phyloP scores from a whole-genome alignment of 2,113 vertebrate species.

The Catharus fuscescens region DNA sequence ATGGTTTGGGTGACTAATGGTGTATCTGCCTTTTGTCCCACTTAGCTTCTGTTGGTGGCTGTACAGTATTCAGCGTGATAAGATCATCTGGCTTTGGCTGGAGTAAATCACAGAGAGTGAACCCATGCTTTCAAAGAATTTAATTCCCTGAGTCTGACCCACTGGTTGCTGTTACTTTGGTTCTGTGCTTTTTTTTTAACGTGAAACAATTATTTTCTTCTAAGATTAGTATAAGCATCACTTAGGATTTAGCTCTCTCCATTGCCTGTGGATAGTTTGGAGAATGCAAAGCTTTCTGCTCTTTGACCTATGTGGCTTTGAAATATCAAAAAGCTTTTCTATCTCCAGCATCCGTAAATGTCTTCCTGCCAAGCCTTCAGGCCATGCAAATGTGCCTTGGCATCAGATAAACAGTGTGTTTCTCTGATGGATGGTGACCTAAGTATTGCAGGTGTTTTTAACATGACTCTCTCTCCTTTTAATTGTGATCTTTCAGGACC shows the following conservation, averaged over 20 bases:
- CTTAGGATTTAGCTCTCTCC: not conserved
- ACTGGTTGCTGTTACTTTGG: not conserved
- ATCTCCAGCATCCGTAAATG: not conserved
- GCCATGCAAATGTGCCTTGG: rapidly evolving
- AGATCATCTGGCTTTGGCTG: not conserved
- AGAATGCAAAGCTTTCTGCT: not conserved
- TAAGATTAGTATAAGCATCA: not conserved
- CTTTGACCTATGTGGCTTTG: not conserved
- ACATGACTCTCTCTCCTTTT: not conserved
- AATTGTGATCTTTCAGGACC: not conserved
- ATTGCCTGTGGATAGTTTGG: not conserved
- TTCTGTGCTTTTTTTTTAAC: not conserved
- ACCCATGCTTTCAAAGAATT: not conserved
- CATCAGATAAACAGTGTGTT: not conserved
- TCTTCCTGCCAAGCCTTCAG: not conserved
- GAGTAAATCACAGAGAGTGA: not conserved
- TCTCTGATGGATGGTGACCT: not conserved
- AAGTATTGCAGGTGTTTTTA: not conserved
- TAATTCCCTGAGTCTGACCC: not conserved
- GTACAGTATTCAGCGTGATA: not conserved
- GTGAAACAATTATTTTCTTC: not conserved
- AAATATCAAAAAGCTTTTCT: not conserved
- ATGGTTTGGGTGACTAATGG: not conserved
- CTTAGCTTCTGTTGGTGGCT: not conserved
- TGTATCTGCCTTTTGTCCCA: not conserved